Base-by-base conservation (phyloP, 2,888 invertebrate species). In the Yponomeuta malinellus region DNA sequence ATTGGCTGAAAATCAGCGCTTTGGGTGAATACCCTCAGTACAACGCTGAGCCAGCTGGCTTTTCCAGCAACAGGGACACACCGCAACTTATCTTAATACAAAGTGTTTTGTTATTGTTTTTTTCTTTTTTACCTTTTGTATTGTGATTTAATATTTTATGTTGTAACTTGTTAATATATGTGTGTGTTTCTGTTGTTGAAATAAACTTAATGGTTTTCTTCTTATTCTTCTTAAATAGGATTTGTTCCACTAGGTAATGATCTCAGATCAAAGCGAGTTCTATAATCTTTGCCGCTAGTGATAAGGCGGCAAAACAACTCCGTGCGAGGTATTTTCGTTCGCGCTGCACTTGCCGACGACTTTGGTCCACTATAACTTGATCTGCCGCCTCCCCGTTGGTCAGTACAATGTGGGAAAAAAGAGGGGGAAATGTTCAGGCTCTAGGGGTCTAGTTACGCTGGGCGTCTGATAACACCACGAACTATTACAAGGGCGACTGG, bases 401-500 rank as follows among this genome's bases (percentile, higher is more conserved):
- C 74, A 74, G 15, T 15, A n/a, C 10, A 3, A 10, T 63, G 63
- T 31, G 15, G 5, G 10, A 70, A 63, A 1, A 15, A 29, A 12
- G 63, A 43, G 63, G 33, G 10, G 63, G 37, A 4, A 6, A 10
- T 48, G 10, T 59, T 59, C 15, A 59, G 52, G 23, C 5, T 10
- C 63, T 31, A 64, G 70, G 48, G 87, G 72, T 81, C 87, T 75
- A 70, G 5, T 48, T 75, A 78, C 74, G 77, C 74, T 87, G 85
- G 89, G 74, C 79, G 77, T 83, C 79, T 90, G 90, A 91, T 91
- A 91, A 89, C 90, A 87, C 89, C 87, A 86, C 87, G 90, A 91
- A 91, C 91, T 91, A 91, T 91, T 91, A 91, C 91, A 91, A 91
- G 91, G 91, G 91, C 91, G 89, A 89, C 91, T 88, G 88, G 90